A percentile compares a stretch with the other conserved stretches of the same genome.
These are phyloP conservation scores for Calliopsis andreniformis DNA, from an alignment of 1,140 invertebrate genomes.

Conservation along the genomic window DNA sequence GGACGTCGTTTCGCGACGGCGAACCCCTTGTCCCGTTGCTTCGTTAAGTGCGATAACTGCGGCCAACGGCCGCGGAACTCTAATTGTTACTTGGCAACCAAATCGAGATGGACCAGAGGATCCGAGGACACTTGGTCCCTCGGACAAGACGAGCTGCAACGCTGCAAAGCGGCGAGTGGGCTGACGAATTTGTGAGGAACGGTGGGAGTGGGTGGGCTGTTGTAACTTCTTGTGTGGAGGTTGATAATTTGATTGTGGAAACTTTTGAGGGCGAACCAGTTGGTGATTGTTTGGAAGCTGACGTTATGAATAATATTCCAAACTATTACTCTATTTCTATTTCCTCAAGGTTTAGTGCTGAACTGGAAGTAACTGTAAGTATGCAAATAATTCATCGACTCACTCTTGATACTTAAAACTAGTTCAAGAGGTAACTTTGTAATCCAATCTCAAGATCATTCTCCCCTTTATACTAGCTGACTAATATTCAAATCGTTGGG, in stretches of 20 bases:
- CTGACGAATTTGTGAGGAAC: not conserved
- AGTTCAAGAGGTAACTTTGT: too few species aligned
- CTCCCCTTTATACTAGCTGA: not conserved
- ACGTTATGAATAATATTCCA: too few species aligned
- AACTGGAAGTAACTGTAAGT: not conserved
- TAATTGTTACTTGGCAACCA: slow-evolving; percentile 69
- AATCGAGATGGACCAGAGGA: slow-evolving; percentile 57
- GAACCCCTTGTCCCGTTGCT: slow-evolving; percentile 44
- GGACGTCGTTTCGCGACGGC: slow-evolving; percentile 25
- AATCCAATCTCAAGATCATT: not conserved
- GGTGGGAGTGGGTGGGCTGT: not conserved
- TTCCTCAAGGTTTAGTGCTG: too few species aligned
- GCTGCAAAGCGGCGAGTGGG: not conserved
- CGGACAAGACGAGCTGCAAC: not conserved
- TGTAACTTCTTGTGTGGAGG: not conserved
- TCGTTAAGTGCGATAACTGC: slow-evolving; percentile 64
- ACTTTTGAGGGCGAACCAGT: too few species aligned
- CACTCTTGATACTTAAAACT: slow-evolving; percentile 6
- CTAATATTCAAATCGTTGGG: slow-evolving; percentile 2
- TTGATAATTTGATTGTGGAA: not conserved
- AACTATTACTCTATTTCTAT: too few species aligned
- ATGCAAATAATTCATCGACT: not conserved
- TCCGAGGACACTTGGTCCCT: slow-evolving; percentile 19
- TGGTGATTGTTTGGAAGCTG: too few species aligned
- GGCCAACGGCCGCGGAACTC: slow-evolving; percentile 58